These are phyloP conservation scores for Caenorhabditis sp. DNA, from an alignment of 2,888 invertebrate species.

Conservation along the genomic window DNA sequence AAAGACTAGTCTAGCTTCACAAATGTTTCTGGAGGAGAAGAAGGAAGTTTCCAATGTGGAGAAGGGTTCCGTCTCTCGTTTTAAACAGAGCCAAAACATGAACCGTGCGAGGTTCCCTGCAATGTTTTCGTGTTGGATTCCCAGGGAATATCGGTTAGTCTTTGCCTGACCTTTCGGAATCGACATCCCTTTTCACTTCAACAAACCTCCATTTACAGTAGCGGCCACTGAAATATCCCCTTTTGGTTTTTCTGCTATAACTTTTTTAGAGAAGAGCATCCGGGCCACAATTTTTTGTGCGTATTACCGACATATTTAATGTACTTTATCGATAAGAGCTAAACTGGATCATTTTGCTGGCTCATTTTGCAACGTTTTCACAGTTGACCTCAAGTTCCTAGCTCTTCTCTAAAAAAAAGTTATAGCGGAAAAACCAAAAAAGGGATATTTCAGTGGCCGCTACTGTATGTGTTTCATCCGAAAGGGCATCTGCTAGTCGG, in stretches of 20 bases:
- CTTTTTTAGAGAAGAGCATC: no score
- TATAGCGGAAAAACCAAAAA: not conserved
- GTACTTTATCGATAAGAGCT: no score
- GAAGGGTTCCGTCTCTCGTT: not conserved
- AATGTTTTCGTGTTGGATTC: not conserved
- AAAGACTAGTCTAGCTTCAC: not conserved
- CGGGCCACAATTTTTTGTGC: no score
- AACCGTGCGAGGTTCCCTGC: not conserved
- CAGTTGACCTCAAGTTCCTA: no score
- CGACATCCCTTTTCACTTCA: not conserved
- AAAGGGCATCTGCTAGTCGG: no score
- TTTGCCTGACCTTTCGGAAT: not conserved
- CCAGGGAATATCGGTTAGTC: not conserved
- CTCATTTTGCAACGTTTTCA: not conserved
- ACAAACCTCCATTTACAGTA: no score
- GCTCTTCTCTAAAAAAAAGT: no score
- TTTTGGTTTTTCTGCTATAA: no score
- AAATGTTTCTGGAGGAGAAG: not conserved
- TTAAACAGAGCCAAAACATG: not conserved
- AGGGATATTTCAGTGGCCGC: not conserved
- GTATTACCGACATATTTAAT: no score
- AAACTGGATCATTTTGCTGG: not conserved
- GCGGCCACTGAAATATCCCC: no score
- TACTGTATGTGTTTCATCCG: not conserved
- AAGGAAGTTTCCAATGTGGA: not conserved